Percentiles rank a stretch among this genome's conserved stretches.
Evolutionary conservation across 2,888 invertebrate species (phyloP).

Genomic region (Hesperia comma): DNA sequence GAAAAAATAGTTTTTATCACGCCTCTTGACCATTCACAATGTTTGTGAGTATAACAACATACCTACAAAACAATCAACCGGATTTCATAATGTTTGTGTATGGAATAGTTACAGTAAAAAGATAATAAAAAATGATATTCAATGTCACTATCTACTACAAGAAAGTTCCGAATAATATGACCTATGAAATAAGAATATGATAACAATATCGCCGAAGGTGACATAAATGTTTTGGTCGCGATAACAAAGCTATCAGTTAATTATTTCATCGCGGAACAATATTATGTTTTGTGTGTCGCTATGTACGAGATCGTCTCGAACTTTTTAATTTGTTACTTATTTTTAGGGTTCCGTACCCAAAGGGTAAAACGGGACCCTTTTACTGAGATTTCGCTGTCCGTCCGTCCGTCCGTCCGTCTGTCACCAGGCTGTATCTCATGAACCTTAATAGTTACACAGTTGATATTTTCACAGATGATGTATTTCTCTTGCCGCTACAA

Average conservation of each 20-base stretch:
- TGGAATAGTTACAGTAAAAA: not conserved
- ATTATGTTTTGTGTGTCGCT: not conserved
- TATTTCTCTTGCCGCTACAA: too few species aligned
- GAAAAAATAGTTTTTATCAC: not conserved
- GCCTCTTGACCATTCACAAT: too few species aligned
- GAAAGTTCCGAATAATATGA: conserved; percentile 13
- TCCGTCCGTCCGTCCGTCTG: too few species aligned
- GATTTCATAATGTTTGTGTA: not conserved
- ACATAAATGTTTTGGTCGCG: not conserved
- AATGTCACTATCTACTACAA: conserved; percentile 13
- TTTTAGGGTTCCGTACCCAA: too few species aligned
- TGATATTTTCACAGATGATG: too few species aligned
- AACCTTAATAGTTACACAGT: too few species aligned
- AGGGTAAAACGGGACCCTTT: too few species aligned
- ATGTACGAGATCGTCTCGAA: not conserved
- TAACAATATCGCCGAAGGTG: conserved; percentile 10
- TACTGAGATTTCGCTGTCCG: too few species aligned
- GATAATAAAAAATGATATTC: not conserved
- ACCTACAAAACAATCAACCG: not conserved
- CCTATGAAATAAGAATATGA: conserved; percentile 25
- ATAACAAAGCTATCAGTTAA: conserved; percentile 2
- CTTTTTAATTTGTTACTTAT: too few species aligned
- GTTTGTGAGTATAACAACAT: not conserved
- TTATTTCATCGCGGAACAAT: not conserved
- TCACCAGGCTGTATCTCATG: too few species aligned